Percentiles rank a stretch among this genome's conserved stretches.
Evolutionary conservation across 1,140 invertebrate genomes (phyloP).

Genomic region (Ylistrum balloti): DNA sequence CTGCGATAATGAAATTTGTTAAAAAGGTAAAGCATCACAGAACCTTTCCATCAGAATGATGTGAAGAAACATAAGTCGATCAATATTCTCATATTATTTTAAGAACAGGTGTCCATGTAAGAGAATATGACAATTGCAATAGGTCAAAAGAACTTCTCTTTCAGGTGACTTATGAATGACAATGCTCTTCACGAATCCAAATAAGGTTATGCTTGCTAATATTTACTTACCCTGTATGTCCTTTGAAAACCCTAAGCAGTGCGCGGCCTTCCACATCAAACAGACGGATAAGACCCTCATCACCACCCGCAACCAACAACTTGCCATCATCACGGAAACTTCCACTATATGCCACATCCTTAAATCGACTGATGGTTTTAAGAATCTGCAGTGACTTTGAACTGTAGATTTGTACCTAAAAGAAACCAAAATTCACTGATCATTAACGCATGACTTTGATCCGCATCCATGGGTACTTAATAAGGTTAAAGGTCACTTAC

Average conservation of each 20-base stretch:
- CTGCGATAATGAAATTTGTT: too few species aligned
- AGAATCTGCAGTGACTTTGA: slow-evolving; percentile 92
- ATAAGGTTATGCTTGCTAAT: not conserved
- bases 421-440: slow-evolving; percentile 59
- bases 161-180: not conserved
- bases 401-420: slow-evolving; percentile 92
- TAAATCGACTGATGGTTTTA: slow-evolving; percentile 93
- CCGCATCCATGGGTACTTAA: too few species aligned
- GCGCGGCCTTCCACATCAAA: slow-evolving; percentile 91
- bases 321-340: slow-evolving; percentile 92
- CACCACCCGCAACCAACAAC: slow-evolving; percentile 92
- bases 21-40: too few species aligned
- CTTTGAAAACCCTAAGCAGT: slow-evolving; percentile 88
- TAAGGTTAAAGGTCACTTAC: too few species aligned
- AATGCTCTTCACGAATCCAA: not conserved
- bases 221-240: slow-evolving; percentile 85
- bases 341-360: slow-evolving; percentile 92
- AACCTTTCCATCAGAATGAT: too few species aligned
- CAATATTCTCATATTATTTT: too few species aligned
- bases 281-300: slow-evolving; percentile 92
- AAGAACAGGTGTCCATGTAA: too few species aligned
- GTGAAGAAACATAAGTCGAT: too few species aligned
- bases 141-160: not conserved
- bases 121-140: too few species aligned
- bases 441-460: too few species aligned